phyloP scores from a whole-genome alignment of 2,113 vertebrate genomes.

The Ammodramus savannarum region DNA sequence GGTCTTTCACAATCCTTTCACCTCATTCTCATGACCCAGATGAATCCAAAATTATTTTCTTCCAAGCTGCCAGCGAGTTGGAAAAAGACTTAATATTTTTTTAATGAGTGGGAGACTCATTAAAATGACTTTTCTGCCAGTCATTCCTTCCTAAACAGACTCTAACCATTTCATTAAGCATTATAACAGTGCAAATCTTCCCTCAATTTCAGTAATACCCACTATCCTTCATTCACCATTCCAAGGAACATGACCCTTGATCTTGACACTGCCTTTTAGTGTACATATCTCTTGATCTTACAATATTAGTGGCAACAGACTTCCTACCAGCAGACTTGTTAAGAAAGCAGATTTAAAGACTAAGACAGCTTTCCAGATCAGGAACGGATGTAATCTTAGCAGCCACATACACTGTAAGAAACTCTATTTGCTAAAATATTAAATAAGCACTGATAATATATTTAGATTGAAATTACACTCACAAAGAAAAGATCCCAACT shows the following conservation, averaged over 20 bases:
- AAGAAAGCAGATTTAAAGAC: not conserved
- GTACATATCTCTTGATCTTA: not conserved
- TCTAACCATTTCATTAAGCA: not conserved
- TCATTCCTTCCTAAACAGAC: not conserved
- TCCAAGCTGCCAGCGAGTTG: not conserved
- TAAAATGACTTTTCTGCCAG: not conserved
- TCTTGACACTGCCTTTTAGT: not conserved
- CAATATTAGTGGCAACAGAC: not conserved
- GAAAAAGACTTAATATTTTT: slow-evolving; percentile 7
- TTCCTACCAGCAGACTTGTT: not conserved
- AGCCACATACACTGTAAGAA: not conserved
- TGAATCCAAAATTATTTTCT: slow-evolving; percentile 8
- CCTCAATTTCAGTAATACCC: not conserved
- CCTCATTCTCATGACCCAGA: not conserved
- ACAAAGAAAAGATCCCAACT: not conserved
- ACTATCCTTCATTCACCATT: not conserved
- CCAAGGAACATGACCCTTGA: not conserved
- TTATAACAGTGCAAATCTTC: not conserved
- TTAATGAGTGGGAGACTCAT: not conserved
- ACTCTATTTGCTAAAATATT: not conserved
- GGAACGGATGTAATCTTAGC: not conserved
- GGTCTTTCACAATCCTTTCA: not conserved
- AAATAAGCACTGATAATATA: not conserved
- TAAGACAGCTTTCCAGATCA: not conserved
- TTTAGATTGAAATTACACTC: not conserved